Evolutionary conservation across 2,797 vertebrate genomes (phyloP).

Genomic region (Rhinogobio ventralis): DNA sequence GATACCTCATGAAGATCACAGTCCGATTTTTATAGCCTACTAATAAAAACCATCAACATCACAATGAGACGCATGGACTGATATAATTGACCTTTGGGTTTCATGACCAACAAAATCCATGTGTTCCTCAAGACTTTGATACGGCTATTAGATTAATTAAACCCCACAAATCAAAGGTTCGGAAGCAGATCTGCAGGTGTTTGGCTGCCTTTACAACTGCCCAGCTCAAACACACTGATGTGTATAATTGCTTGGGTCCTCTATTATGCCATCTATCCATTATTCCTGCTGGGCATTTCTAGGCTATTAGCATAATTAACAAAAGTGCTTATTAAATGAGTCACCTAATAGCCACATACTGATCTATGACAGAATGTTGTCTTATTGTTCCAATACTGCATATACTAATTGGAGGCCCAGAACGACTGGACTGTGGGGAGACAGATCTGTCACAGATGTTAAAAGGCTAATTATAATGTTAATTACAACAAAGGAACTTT

Average conservation of each 20-base stretch:
- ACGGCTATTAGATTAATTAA: neutral
- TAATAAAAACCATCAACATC: constrained; percentile 18
- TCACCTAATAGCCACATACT: constrained; percentile 50
- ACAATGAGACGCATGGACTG: neutral
- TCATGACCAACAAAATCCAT: neutral
- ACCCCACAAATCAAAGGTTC: neutral
- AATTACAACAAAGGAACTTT: constrained; percentile 27
- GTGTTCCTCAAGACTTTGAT: neutral
- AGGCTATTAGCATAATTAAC: constrained; percentile 62
- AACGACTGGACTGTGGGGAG: neutral
- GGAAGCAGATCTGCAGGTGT: neutral
- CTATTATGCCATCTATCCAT: constrained; percentile 53
- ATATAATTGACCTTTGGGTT: neutral
- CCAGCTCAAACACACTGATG: constrained; percentile 42
- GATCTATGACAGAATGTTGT: constrained; percentile 42
- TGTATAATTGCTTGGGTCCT: constrained; percentile 48
- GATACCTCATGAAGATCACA: constrained; percentile 15
- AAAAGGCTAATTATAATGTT: constrained; percentile 40
- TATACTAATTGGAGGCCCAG: constrained; percentile 13
- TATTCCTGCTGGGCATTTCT: constrained; percentile 50
- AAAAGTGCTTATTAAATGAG: constrained; percentile 57
- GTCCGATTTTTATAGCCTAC: neutral
- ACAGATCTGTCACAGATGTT: constrained; percentile 24
- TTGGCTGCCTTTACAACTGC: neutral
- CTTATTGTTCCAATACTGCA: constrained; percentile 34